Evolutionary conservation across 2,888 invertebrate species (phyloP).

Genomic region (Cabera pusaria): DNA sequence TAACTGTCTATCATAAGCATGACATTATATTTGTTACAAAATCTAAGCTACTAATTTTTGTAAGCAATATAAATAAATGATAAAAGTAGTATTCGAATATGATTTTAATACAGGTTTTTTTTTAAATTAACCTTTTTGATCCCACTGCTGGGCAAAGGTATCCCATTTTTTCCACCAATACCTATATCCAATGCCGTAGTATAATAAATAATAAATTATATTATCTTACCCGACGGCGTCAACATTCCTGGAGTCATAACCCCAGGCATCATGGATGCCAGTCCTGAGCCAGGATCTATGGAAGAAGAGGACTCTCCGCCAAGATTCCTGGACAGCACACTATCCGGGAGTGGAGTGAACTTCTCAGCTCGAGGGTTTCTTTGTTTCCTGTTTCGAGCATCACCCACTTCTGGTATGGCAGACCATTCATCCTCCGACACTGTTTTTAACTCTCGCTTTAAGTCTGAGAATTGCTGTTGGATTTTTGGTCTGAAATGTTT

Average conservation of each 20-base stretch:
- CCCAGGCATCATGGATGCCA: slow-evolving; percentile 94
- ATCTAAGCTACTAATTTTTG: too few relatives aligned
- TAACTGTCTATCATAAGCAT: too few relatives aligned
- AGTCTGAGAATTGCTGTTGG: slow-evolving; percentile 99
- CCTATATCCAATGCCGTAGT: too few relatives aligned
- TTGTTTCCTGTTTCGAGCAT: slow-evolving; percentile 97
- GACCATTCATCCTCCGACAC: slow-evolving; percentile 98
- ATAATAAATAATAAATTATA: too few relatives aligned
- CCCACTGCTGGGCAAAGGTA: too few relatives aligned
- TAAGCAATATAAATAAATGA: too few relatives aligned
- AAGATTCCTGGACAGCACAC: slow-evolving; percentile 93
- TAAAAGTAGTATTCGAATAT: too few relatives aligned
- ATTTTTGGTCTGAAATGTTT: slow-evolving; percentile 92
- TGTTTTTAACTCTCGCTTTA: slow-evolving; percentile 92
- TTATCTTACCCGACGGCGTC: slow-evolving; percentile 87
- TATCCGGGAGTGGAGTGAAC: slow-evolving; percentile 98
- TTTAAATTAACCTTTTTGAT: too few relatives aligned
- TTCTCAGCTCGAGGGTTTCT: slow-evolving; percentile 97
- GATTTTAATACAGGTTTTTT: too few relatives aligned
- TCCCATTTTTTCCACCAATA: too few relatives aligned
- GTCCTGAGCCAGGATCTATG: slow-evolving; percentile 92
- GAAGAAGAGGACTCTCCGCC: slow-evolving; percentile 91
- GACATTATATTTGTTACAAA: too few relatives aligned
- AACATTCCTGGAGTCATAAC: slow-evolving; percentile 94
- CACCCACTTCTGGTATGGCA: slow-evolving; percentile 99